A percentile compares a stretch with the other conserved stretches of the same genome.
phyloP scores from a whole-genome alignment of 2,113 vertebrate genomes.

The Carollia perspicillata region DNA sequence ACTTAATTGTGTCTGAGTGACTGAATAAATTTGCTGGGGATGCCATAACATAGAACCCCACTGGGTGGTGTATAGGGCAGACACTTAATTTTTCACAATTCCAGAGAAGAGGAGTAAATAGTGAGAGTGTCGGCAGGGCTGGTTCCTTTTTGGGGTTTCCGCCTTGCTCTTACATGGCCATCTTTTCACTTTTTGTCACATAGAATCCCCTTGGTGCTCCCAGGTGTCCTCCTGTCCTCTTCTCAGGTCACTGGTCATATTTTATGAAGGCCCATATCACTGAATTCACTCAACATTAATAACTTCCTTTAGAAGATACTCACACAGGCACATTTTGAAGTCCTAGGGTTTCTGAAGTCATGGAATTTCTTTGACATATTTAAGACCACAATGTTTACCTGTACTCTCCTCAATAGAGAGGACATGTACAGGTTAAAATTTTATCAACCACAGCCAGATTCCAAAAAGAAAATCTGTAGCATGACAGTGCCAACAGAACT shows the following conservation, averaged over 20 bases:
- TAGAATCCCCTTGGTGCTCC: not conserved
- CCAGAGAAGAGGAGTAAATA: not conserved
- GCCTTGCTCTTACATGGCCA: too few relatives aligned
- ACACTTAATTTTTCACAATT: not conserved
- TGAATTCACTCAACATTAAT: not conserved
- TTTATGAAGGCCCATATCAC: not conserved
- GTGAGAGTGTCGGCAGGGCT: not conserved
- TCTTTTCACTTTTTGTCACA: too few relatives aligned
- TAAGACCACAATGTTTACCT: not conserved
- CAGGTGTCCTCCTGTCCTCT: not conserved
- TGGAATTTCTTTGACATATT: not conserved
- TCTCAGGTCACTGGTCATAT: not conserved
- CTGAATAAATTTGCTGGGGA: not conserved
- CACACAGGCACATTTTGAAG: not conserved
- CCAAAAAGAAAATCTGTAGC: not conserved
- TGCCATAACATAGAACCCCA: not conserved
- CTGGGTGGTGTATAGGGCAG: not conserved
- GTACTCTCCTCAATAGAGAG: not conserved
- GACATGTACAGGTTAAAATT: not conserved
- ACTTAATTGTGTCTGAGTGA: not conserved
- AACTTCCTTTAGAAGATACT: not conserved
- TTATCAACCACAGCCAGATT: not conserved
- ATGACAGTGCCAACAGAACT: too few relatives aligned
- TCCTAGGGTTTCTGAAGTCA: not conserved
- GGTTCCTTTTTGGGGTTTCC: too few relatives aligned